Percentiles rank a stretch among this genome's conserved stretches.
Conservation (phyloP, 2,888 invertebrate genomes). For the Unio delphinus region DNA sequence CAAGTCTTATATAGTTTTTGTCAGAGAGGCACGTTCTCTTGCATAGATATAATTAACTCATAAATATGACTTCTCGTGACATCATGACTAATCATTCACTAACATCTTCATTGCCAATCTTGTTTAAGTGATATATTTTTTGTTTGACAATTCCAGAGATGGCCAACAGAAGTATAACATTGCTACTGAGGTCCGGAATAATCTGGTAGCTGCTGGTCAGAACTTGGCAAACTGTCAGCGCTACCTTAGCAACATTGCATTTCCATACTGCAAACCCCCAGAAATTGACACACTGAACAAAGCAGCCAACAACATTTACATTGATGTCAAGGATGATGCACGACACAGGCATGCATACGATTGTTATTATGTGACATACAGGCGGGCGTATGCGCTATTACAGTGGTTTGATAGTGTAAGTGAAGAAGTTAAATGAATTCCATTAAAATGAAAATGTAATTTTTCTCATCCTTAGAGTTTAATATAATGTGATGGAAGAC, state of each 20-base stretch:
- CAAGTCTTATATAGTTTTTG: no score
- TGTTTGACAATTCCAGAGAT: conserved; percentile 13
- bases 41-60: no score
- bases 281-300: conserved; percentile 73
- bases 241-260: conserved; percentile 73
- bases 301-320: conserved; percentile 73
- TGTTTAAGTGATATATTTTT: background rate
- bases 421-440: background rate
- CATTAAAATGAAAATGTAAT: no score
- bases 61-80: no score
- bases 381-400: conserved; percentile 72
- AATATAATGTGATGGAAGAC: no score
- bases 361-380: conserved; percentile 72
- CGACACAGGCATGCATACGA: conserved; percentile 71
- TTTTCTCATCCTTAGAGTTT: no score
- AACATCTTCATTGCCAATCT: no score
- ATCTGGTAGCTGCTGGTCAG: conserved; percentile 74
- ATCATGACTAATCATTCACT: no score
- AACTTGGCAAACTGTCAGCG: conserved; percentile 74
- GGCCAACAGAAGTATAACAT: conserved; percentile 14
- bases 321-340: conserved; percentile 72
- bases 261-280: conserved; percentile 74
- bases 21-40: no score
- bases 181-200: conserved; percentile 74
- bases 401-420: conserved; percentile 75